Evolutionary conservation across 2,888 invertebrate genomes (phyloP).

Genomic region (Coenonympha arcania): DNA sequence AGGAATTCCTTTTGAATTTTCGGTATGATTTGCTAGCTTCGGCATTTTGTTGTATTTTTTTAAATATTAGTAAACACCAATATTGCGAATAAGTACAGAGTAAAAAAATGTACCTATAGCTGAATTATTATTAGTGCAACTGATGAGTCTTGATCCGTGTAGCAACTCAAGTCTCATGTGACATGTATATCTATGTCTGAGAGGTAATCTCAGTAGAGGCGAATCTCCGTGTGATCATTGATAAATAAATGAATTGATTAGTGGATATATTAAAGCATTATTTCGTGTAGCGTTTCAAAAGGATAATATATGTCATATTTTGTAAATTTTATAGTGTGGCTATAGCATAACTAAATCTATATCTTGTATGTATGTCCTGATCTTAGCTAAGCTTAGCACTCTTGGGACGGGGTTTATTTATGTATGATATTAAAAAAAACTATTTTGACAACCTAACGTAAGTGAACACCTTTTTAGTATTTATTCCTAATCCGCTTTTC

Average conservation of each 20-base stretch:
- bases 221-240: slow-evolving; percentile 53
- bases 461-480: slow-evolving; percentile 24
- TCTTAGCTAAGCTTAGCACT: slow-evolving; percentile 70
- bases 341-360: slow-evolving; percentile 58
- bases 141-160: slow-evolving; percentile 21
- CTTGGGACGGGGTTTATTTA: slow-evolving; percentile 62
- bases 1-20: slow-evolving; percentile 13
- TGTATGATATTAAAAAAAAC: slow-evolving; percentile 34
- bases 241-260: slow-evolving; percentile 69
- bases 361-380: slow-evolving; percentile 65
- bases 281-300: slow-evolving; percentile 71
- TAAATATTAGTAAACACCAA: slow-evolving; percentile 35
- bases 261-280: slow-evolving; percentile 62
- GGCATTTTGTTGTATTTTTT: slow-evolving; percentile 18
- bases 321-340: slow-evolving; percentile 74
- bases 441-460: slow-evolving; percentile 32
- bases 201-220: slow-evolving; percentile 27
- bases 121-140: slow-evolving; percentile 23
- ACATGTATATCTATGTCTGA: slow-evolving; percentile 20
- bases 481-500: slow-evolving; percentile 23
- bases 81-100: slow-evolving; percentile 44
- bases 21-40: not conserved
- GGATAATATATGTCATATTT: slow-evolving; percentile 75
- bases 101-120: slow-evolving; percentile 29
- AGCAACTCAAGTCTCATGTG: slow-evolving; percentile 8